Percentiles rank a stretch among this genome's conserved stretches.
Conservation (phyloP, 2,888 invertebrate genomes). For the Eumerus sabulonum region DNA sequence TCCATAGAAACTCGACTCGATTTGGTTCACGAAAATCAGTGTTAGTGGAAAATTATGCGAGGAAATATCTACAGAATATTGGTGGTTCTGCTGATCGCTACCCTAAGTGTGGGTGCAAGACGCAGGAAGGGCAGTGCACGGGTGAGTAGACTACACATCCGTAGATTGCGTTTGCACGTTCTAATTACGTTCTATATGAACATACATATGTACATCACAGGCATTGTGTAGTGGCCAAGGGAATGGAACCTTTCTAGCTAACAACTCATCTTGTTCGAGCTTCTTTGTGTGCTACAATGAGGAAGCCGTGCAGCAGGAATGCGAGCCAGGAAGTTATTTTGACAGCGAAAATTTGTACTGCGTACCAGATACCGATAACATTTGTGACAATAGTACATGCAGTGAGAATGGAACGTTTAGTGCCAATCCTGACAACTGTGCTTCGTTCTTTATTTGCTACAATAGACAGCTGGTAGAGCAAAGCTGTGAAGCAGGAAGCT, state of each 20-base stretch:
- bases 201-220: too few relatives aligned
- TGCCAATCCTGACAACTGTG: slow-evolving; percentile 71
- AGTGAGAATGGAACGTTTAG: slow-evolving; percentile 70
- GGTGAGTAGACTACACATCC: too few relatives aligned
- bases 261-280: slow-evolving; percentile 19
- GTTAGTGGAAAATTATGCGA: too few relatives aligned
- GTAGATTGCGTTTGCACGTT: too few relatives aligned
- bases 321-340: slow-evolving; percentile 35
- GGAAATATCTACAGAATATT: too few relatives aligned
- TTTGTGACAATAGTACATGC: slow-evolving; percentile 70
- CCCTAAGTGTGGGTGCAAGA: too few relatives aligned
- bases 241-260: slow-evolving; percentile 55
- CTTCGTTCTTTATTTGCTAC: slow-evolving; percentile 71
- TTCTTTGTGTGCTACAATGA: slow-evolving; percentile 26
- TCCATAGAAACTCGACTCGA: too few relatives aligned
- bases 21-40: too few relatives aligned
- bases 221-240: slow-evolving; percentile 70
- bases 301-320: neutral
- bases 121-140: too few relatives aligned
- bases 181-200: too few relatives aligned
- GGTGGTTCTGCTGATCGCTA: too few relatives aligned
- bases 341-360: slow-evolving; percentile 1
- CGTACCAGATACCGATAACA: neutral
- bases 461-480: slow-evolving; percentile 69
- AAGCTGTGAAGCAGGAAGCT: slow-evolving; percentile 72